Conservation (phyloP, 2,888 invertebrate species). For the Antheraea yamamai region DNA sequence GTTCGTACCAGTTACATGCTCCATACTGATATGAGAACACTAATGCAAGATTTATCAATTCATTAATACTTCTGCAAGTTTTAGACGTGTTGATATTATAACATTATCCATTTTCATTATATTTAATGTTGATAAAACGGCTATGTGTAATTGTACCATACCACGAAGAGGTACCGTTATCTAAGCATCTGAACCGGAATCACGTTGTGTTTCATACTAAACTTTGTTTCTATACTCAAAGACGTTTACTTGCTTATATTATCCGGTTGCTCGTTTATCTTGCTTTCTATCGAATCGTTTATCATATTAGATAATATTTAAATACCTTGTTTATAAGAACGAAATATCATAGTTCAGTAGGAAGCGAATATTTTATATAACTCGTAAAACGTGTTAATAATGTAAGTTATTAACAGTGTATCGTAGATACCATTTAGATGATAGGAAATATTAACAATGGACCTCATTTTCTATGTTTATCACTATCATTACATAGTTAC, state of each 20-base stretch:
- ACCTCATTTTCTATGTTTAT: too few relatives aligned
- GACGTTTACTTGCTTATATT: neutral
- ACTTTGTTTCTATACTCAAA: neutral
- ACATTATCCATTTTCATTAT: neutral
- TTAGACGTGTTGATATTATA: neutral
- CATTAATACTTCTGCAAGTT: neutral
- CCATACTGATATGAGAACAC: neutral
- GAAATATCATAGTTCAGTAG: too few relatives aligned
- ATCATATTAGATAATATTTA: too few relatives aligned
- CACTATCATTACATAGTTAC: too few relatives aligned
- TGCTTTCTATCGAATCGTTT: neutral
- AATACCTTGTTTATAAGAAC: too few relatives aligned
- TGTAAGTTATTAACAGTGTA: neutral
- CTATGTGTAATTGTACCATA: neutral
- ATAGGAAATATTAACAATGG: too few relatives aligned
- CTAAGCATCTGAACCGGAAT: neutral
- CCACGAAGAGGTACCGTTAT: neutral
- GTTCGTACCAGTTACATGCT: neutral
- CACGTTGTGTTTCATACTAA: neutral
- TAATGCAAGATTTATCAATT: too few relatives aligned
- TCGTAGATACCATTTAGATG: neutral
- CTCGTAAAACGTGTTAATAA: neutral
- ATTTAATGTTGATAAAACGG: neutral
- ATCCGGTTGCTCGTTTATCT: neutral
- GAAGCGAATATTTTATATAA: too few relatives aligned